These are phyloP conservation scores for Papilio xuthus DNA, from an alignment of 1,140 invertebrate species.

Conservation along the genomic window DNA sequence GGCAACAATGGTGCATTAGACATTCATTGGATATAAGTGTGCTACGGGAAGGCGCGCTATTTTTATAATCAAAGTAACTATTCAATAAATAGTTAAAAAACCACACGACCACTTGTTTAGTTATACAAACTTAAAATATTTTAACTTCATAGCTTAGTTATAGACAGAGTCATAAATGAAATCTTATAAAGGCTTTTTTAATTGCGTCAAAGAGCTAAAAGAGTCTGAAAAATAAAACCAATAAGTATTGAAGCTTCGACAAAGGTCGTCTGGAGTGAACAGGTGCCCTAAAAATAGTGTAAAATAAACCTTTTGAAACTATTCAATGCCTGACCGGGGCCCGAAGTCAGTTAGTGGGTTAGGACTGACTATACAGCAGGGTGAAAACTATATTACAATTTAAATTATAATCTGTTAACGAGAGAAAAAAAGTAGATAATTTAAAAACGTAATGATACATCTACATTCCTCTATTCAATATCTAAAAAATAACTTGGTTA, in stretches of 20 bases:
- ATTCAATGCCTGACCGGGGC: conserved; percentile 48
- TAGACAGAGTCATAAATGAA: not conserved
- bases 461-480: too few relatives aligned
- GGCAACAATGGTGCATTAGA: too few relatives aligned
- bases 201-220: not conserved
- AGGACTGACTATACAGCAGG: conserved; percentile 41
- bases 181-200: not conserved
- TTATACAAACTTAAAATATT: not conserved
- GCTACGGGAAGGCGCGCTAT: too few relatives aligned
- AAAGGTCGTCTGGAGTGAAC: conserved; percentile 59
- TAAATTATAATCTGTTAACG: not conserved
- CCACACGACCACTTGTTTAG: too few relatives aligned
- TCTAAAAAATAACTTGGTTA: too few relatives aligned
- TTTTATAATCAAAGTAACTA: too few relatives aligned
- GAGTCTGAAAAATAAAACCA: conserved; percentile 53
- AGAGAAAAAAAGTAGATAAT: not conserved
- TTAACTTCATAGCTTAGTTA: not conserved
- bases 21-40: too few relatives aligned
- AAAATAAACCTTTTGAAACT: conserved; percentile 59
- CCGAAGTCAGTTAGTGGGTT: conserved; percentile 44
- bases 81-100: too few relatives aligned
- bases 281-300: conserved; percentile 69
- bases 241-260: conserved; percentile 55
- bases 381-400: conserved; percentile 2
- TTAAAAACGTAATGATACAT: too few relatives aligned